Evolutionary conservation across 1,140 invertebrate genomes (phyloP), one percentile per base, ranked within the genome.

Genomic region (Atopsyche davidsoni): DNA sequence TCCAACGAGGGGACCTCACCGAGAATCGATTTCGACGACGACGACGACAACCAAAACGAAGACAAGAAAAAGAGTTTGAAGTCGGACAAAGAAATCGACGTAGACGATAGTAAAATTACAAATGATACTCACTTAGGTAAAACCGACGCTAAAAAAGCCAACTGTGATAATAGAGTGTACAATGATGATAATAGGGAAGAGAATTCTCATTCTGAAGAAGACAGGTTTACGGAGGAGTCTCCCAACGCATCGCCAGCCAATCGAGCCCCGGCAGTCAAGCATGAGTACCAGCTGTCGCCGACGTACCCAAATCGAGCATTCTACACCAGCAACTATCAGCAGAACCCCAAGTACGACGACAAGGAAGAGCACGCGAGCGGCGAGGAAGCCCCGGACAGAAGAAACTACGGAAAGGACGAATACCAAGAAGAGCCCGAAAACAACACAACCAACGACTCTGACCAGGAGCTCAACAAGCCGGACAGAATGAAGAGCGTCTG

Each of bases 401-500:
- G 46, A 17, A 17, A 11, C 17, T 39, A 36, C 28, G 64, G 69
- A 1, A 68, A 70, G 2, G 62, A 64, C 3, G 63, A 64, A 16
- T 58, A 61, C 0, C 51, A 61, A 3, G 64, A 68, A 0, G 66
- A 68, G 4, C 51, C 49, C 1, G 58, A 60, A 17, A 62, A 60
- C 4, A 64, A 70, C 6, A 28, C 59, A 0, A 70, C 69, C 55
- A 61, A 63, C 4, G 69, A 70, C 28, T 57, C 60, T 3, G 70
- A 73, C 23, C 69, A 70, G 10, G 70, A 72, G 46, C 64, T 66
- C 0, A 70, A 69, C 52, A 69, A 64, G 21, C 65, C 66, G 3
- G 65, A 72, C 34, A 70, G 69, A 35, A 63, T 68, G 17, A 67
- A 69, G 34, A 66, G 63, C 32, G 22, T 46, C 16, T 58, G 56